Percentiles rank a stretch among this genome's conserved stretches.
Evolutionary conservation across 2,797 vertebrate genomes (phyloP).

Genomic region (Chromobotia macracanthus): DNA sequence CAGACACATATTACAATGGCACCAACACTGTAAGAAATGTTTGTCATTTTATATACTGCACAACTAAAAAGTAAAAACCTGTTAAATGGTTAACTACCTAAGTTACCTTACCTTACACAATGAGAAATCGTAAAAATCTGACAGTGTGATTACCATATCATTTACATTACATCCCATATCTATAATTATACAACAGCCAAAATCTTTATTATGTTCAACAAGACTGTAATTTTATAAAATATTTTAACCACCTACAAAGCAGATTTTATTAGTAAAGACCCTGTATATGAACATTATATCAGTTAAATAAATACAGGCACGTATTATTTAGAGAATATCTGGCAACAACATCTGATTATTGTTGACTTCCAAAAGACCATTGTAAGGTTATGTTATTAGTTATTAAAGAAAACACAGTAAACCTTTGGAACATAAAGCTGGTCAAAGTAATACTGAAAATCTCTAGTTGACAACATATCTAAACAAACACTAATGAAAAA

Average conservation of each 20-base stretch:
- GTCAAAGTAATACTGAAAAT: constrained; percentile 4
- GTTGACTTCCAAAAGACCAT: not conserved
- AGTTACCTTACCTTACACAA: not conserved
- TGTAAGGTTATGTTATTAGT: not conserved
- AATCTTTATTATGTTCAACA: too few relatives aligned
- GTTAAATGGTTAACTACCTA: not conserved
- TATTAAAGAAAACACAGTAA: constrained; percentile 2
- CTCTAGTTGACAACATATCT: not conserved
- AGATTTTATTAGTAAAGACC: too few relatives aligned
- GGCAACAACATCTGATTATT: not conserved
- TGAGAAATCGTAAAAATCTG: too few relatives aligned
- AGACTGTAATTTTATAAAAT: too few relatives aligned
- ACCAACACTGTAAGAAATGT: not conserved
- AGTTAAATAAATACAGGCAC: too few relatives aligned
- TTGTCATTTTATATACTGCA: too few relatives aligned
- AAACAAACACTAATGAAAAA: not conserved
- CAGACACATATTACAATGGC: not conserved
- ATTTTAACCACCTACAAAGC: too few relatives aligned
- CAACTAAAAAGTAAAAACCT: not conserved
- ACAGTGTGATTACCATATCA: too few relatives aligned
- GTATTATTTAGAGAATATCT: not conserved
- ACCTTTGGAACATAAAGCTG: not conserved
- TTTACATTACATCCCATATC: too few relatives aligned
- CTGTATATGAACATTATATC: too few relatives aligned
- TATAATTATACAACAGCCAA: too few relatives aligned